A percentile compares a stretch with the other conserved stretches of the same genome.
Conservation (phyloP, 1,140 invertebrate genomes). For the Papilio helenus region DNA sequence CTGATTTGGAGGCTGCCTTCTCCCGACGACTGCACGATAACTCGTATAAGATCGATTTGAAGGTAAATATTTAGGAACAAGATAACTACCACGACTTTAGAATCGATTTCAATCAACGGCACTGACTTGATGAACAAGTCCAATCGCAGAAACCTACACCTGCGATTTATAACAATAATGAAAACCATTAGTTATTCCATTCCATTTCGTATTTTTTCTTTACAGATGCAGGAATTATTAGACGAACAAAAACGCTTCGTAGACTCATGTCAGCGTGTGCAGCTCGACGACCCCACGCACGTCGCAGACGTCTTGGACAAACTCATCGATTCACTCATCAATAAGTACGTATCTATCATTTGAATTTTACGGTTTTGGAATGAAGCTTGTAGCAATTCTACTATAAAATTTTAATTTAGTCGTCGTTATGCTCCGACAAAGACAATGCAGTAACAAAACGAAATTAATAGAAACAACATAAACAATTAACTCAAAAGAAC, state of each 20-base stretch:
- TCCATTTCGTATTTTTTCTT: slow-evolving; percentile 11
- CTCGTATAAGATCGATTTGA: slow-evolving; percentile 68
- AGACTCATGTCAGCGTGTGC: slow-evolving; percentile 84
- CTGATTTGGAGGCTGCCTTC: slow-evolving; percentile 64
- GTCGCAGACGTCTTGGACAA: slow-evolving; percentile 84
- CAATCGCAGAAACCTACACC: not conserved
- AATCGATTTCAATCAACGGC: too few relatives aligned
- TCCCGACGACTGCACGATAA: slow-evolving; percentile 65
- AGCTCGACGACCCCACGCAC: slow-evolving; percentile 84
- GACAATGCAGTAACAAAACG: too few relatives aligned
- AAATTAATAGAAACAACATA: not conserved
- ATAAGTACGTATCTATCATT: slow-evolving; percentile 77
- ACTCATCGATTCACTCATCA: slow-evolving; percentile 83
- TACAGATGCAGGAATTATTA: slow-evolving; percentile 82
- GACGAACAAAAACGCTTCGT: slow-evolving; percentile 84
- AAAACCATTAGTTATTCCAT: too few relatives aligned
- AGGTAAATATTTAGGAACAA: slow-evolving; percentile 48
- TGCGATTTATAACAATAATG: not conserved
- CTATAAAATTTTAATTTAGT: too few relatives aligned
- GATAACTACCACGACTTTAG: too few relatives aligned
- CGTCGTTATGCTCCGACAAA: too few relatives aligned
- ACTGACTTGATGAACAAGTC: too few relatives aligned
- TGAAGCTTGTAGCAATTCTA: too few relatives aligned
- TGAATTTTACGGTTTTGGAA: not conserved
- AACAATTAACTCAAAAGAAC: not conserved